A percentile compares a stretch with the other conserved stretches of the same genome.
Evolutionary conservation across 2,888 invertebrate genomes (phyloP).

Genomic region (Chloroclystis v-ata): DNA sequence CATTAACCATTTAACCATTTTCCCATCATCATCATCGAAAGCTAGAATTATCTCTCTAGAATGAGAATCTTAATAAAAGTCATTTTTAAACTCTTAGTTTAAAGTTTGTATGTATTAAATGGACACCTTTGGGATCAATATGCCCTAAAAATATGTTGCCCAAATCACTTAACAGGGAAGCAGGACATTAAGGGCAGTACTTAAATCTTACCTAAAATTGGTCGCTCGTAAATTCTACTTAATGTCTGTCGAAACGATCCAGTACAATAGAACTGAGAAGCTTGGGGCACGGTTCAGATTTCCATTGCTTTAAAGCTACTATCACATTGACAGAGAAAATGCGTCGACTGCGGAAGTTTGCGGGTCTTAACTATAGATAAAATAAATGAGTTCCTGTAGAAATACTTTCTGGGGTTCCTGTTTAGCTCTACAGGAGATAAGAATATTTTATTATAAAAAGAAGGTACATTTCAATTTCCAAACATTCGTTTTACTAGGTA

Average conservation of each 20-base stretch:
- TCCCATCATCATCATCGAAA: no score
- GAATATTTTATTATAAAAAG: no score
- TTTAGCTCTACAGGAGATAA: no score
- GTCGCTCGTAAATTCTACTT: constrained; percentile 52
- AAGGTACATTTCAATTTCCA: no score
- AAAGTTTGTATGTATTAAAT: neutral
- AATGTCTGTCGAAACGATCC: constrained; percentile 53
- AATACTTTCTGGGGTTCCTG: no score
- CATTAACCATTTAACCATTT: no score
- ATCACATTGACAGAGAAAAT: neutral
- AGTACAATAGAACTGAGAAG: constrained; percentile 46
- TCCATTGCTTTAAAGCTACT: constrained; percentile 24
- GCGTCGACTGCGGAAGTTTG: neutral
- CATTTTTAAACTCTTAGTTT: no score
- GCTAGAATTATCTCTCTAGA: no score
- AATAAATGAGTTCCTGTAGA: no score
- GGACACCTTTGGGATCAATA: constrained; percentile 14
- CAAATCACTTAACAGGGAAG: constrained; percentile 35
- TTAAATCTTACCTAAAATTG: constrained; percentile 60
- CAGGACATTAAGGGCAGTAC: constrained; percentile 47
- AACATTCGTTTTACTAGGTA: no score
- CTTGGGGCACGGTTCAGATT: constrained; percentile 36
- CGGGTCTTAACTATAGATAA: no score
- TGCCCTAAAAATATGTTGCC: constrained; percentile 37
- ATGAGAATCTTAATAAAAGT: no score